Base-by-base conservation (phyloP, 2,113 vertebrate species). In the Heterocephalus glaber region DNA sequence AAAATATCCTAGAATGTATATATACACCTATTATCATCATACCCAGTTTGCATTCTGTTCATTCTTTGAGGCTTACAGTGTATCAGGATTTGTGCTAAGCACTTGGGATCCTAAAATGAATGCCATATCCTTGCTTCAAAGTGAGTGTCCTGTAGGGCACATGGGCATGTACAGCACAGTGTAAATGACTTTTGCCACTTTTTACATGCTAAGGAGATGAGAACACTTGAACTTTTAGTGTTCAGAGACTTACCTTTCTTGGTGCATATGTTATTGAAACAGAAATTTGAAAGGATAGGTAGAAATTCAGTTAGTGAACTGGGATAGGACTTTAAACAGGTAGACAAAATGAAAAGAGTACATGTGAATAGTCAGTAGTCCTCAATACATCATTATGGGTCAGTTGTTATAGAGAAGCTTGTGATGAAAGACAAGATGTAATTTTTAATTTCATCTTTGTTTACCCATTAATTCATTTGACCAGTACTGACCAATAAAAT, bases 401-500 rank as follows among this genome's bases (percentile, higher is more conserved):
- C 41, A 89, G 56, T 33, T 89, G n/a, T 72, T 60, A 6, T 41
- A 28, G 26, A 93, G 30, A 84, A 86, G 19, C 17, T 80, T 77
- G 6, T 41, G 54, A 54, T 49, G 26, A 96, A 90, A 92, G 0
- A 47, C 2, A 5, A 41, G 61, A 83, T 33, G 22, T 76, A 81
- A 24, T 84, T 90, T 26, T 96, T 95, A 77, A 89, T 92, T 93
- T 91, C 70, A 24, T 22, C 52, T 83, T 93, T 89, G 20, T 17
- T 22, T 49, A 16, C 3, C 13, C 6, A 47, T 56, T 26, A 87
- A 38, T 90, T 28, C 47, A 68, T 6, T 58, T 92, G 11, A 58
- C 4, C 10, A 72, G 4, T 65, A 54, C 12, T 81, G 24, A 88
- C 33, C 10, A 52, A 82, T 92, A 91, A 93, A 94, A 82, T 81